These are phyloP conservation scores for Beris chalybata DNA, from an alignment of 2,888 invertebrate species.

Conservation along the genomic window DNA sequence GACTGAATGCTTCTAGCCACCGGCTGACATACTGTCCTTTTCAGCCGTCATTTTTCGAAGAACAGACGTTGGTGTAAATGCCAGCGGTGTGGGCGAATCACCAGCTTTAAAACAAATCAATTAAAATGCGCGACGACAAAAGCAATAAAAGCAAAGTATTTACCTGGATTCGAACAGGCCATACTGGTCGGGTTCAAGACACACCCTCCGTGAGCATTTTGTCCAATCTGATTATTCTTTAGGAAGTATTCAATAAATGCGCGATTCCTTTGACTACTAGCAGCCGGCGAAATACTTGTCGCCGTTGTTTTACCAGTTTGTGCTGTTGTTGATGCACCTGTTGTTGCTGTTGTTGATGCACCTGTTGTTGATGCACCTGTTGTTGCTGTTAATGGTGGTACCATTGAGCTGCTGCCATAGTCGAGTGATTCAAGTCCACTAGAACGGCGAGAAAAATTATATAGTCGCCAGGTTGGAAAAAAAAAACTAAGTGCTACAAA, in stretches of 20 bases:
- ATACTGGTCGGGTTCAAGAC: neutral
- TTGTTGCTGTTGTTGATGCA: constrained; percentile 56
- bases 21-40: constrained; percentile 68
- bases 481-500: constrained; percentile 46
- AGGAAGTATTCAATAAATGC: constrained; percentile 60
- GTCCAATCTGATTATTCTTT: constrained; percentile 51
- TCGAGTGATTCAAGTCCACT: neutral
- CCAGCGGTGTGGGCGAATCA: constrained; percentile 70
- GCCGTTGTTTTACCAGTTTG: no score
- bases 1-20: constrained; percentile 35
- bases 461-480: no score
- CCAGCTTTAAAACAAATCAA: no score
- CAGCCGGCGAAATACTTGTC: no score
- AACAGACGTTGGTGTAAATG: constrained; percentile 93
- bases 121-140: no score
- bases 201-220: constrained; percentile 18
- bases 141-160: neutral
- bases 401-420: neutral
- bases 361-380: constrained; percentile 7
- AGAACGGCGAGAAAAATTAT: no score
- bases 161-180: constrained; percentile 6
- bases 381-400: constrained; percentile 14
- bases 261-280: constrained; percentile 58
- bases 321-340: no score
- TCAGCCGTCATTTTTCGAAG: constrained; percentile 93